Base-by-base conservation (phyloP, 2,888 invertebrate genomes). In the Phymatocera aterrima region DNA sequence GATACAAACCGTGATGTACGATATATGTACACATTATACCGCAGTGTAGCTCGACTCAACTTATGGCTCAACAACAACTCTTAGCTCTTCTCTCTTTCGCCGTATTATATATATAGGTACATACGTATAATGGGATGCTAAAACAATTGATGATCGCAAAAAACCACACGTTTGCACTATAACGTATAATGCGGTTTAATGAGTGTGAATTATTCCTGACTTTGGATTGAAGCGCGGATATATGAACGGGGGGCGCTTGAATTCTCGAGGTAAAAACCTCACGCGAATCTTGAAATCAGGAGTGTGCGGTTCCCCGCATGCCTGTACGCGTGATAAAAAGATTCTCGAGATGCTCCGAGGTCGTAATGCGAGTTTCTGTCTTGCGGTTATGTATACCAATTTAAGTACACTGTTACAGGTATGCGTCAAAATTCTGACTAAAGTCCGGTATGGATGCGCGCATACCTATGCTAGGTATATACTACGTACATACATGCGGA, bases 291-390 rank as follows among this genome's bases (percentile, higher is more conserved):
- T n/a, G n/a, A 57, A 8, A 4, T 40, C 4, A 6, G n/a, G 64
- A 18, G 37, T 34, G 40, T 64, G 64, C 64, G 34, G 64, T 21
- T 18, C 18, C 21, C 24, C 5, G 34, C 64, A 21, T 34, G 34
- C 18, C n/a, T 51, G 64, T 21, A 64, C 64, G 34, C 64, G 64
- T 64, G 64, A 34, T 8, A n/a, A 21, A 64, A 34, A 21, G 37
- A 64, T 64, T 64, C 64, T n/a, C 64, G 37, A 34, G 64, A 64
- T 64, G 64, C 64, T 37, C 37, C n/a, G 18, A 34, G 37, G 64
- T 3, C 64, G 37, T 34, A 64, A 64, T 37, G 64, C 34, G 37
- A 64, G 64, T 64, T 64, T 64, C 64, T 37, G n/a, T 37, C 64
- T 64, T 64, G 64, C n/a, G 37, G n/a, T 21, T 21, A 64, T 37